These are phyloP conservation scores for Epinotia demarniana DNA, from an alignment of 2,888 invertebrate species.

Conservation along the genomic window DNA sequence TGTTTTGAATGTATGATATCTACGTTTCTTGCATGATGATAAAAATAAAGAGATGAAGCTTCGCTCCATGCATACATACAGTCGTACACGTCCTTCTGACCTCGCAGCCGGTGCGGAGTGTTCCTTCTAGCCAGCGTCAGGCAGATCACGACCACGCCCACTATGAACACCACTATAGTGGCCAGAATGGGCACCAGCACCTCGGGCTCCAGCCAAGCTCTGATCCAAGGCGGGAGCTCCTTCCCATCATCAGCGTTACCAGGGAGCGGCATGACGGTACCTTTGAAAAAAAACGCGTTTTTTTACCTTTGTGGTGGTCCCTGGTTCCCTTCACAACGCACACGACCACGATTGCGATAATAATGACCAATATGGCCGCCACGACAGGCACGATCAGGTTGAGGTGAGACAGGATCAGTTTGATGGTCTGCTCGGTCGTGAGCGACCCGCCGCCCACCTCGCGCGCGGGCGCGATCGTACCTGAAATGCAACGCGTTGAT, in stretches of 20 bases:
- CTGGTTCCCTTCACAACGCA: slow-evolving; percentile 95
- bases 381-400: slow-evolving; percentile 97
- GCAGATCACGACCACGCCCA: slow-evolving; percentile 95
- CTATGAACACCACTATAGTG: slow-evolving; percentile 94
- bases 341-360: slow-evolving; percentile 96
- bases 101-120: slow-evolving; percentile 92
- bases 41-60: slow-evolving; percentile 63
- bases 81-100: slow-evolving; percentile 88
- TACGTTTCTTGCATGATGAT: slow-evolving; percentile 17
- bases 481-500: slow-evolving; percentile 88
- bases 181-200: slow-evolving; percentile 96
- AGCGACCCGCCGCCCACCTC: slow-evolving; percentile 88
- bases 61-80: slow-evolving; percentile 87
- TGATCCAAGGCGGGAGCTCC: slow-evolving; percentile 89
- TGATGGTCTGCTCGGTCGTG: slow-evolving; percentile 92
- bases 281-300: slow-evolving; percentile 76
- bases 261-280: slow-evolving; percentile 92
- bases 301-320: slow-evolving; percentile 92
- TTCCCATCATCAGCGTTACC: slow-evolving; percentile 83
- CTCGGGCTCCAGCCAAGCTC: slow-evolving; percentile 94
- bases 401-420: slow-evolving; percentile 94
- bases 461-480: slow-evolving; percentile 95
- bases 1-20: slow-evolving; percentile 4
- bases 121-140: slow-evolving; percentile 93
- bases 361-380: slow-evolving; percentile 95